phyloP scores from a whole-genome alignment of 2,797 vertebrate species.

The Crocodylus rhombifer region DNA sequence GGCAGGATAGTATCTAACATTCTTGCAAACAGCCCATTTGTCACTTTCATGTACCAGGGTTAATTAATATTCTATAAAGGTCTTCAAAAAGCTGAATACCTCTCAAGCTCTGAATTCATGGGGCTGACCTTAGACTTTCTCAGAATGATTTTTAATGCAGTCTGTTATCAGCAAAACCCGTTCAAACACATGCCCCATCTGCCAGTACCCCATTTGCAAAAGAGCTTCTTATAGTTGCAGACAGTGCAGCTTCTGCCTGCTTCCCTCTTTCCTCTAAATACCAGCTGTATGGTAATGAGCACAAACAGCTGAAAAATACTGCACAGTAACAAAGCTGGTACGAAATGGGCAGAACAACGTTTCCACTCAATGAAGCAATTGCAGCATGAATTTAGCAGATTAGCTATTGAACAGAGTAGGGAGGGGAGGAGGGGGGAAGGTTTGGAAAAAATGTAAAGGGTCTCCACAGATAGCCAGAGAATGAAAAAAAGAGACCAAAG shows the following conservation, averaged over 20 bases:
- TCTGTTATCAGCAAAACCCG: slow-evolving; percentile 89
- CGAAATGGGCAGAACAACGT: slow-evolving; percentile 89
- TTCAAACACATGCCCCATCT: slow-evolving; percentile 93
- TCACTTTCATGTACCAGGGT: slow-evolving; percentile 67
- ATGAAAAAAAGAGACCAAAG: slow-evolving; percentile 63
- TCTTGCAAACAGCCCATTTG: slow-evolving; percentile 69
- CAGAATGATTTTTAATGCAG: slow-evolving; percentile 87
- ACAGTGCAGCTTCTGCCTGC: slow-evolving; percentile 85
- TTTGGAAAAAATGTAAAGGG: slow-evolving; percentile 60
- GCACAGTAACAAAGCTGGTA: slow-evolving; percentile 89
- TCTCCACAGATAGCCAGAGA: slow-evolving; percentile 72
- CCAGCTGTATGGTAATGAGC: slow-evolving; percentile 99
- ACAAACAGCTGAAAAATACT: slow-evolving; percentile 90
- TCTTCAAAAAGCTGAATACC: slow-evolving; percentile 82
- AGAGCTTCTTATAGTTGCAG: slow-evolving; percentile 85
- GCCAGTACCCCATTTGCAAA: slow-evolving; percentile 87
- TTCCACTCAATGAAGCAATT: slow-evolving; percentile 89
- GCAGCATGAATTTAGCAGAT: slow-evolving; percentile 93
- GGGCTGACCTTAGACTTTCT: slow-evolving; percentile 89
- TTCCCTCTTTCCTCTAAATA: slow-evolving; percentile 87
- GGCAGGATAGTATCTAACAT: slow-evolving; percentile 24
- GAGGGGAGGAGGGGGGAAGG: slow-evolving; percentile 70
- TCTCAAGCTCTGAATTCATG: slow-evolving; percentile 83
- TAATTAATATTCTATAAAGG: slow-evolving; percentile 84
- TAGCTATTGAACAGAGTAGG: slow-evolving; percentile 87